Conservation (phyloP, 2,113 vertebrate genomes). For the Pseudonaja textilis region DNA sequence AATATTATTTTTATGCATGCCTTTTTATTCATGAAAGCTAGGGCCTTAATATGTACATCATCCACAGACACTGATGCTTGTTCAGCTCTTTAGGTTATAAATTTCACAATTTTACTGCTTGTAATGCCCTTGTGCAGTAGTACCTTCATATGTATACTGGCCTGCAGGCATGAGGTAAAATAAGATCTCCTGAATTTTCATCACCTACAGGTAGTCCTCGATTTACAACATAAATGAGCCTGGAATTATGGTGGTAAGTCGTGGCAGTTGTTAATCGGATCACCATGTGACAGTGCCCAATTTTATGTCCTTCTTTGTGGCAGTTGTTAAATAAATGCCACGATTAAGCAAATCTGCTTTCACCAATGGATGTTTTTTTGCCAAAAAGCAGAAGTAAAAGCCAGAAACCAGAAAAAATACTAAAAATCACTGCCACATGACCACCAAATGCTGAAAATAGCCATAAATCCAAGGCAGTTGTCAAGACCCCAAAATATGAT, state of each 20-base stretch:
- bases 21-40: not conserved
- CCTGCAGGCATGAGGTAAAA: not conserved
- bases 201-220: not conserved
- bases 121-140: not conserved
- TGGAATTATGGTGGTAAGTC: not conserved
- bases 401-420: not conserved
- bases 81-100: not conserved
- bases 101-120: not conserved
- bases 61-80: not conserved
- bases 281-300: not conserved
- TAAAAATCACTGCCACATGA: not conserved
- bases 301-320: not conserved
- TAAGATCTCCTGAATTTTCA: not conserved
- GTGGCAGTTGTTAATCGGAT: not conserved
- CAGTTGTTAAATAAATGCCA: not conserved
- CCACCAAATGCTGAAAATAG: not conserved
- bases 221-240: not conserved
- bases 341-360: not conserved
- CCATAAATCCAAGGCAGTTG: not conserved
- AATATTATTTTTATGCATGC: not conserved
- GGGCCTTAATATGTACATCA: not conserved
- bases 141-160: not conserved
- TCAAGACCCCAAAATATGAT: not conserved
- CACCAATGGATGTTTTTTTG: not conserved
- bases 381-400: not conserved